A percentile compares a stretch with the other conserved stretches of the same genome.
Evolutionary conservation across 2,113 vertebrate genomes (phyloP).

Genomic region (Periophthalmodon schlosseri): DNA sequence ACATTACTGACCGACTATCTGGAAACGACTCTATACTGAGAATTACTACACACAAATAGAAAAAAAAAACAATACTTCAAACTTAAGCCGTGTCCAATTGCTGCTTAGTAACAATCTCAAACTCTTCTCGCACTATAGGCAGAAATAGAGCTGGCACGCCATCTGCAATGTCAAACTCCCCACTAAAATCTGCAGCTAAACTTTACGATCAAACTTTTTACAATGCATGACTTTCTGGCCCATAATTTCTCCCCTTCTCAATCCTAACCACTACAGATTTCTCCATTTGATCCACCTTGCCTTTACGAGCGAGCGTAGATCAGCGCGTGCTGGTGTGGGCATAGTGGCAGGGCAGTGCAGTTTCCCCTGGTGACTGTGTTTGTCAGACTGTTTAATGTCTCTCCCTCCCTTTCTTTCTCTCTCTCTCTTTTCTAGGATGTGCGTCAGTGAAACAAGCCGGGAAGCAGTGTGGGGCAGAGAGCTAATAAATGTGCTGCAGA

Average conservation of each 20-base stretch:
- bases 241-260: neutral
- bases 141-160: neutral
- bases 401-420: slow-evolving; percentile 28
- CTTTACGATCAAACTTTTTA: slow-evolving; percentile 6
- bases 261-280: slow-evolving; percentile 6
- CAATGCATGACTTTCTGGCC: slow-evolving; percentile 2
- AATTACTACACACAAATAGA: neutral
- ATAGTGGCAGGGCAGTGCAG: slow-evolving; percentile 5
- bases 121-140: neutral
- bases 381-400: slow-evolving; percentile 43
- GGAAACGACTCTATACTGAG: neutral
- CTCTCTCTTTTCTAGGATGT: slow-evolving; percentile 35
- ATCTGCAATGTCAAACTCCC: slow-evolving; percentile 1
- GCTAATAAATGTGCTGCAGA: slow-evolving; percentile 50
- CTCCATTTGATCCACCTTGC: neutral
- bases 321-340: neutral
- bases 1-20: neutral
- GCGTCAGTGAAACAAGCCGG: slow-evolving; percentile 26
- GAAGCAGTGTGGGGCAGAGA: slow-evolving; percentile 19
- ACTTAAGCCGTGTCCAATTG: neutral
- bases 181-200: slow-evolving; percentile 2
- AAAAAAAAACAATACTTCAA: neutral
- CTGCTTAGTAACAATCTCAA: neutral
- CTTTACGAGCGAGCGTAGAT: slow-evolving; percentile 3
- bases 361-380: slow-evolving; percentile 46